Evolutionary conservation across 1,140 invertebrate genomes (phyloP).

Genomic region (Chelonus insularis): DNA sequence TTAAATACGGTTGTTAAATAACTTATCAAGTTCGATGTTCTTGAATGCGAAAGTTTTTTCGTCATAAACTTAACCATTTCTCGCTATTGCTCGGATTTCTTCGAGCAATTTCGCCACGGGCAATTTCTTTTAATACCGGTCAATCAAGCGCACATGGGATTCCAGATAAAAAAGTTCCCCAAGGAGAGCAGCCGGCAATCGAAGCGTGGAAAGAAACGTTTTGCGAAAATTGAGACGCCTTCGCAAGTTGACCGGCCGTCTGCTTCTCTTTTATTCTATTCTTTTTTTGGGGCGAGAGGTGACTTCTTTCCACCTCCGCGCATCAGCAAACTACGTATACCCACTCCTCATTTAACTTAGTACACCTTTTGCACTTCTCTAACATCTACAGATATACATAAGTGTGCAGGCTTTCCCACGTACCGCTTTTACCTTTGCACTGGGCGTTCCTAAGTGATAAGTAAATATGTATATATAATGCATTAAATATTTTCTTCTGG

Average conservation of each 20-base stretch:
- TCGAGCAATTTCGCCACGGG: background rate
- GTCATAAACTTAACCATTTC: background rate
- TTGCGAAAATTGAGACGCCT: conserved; percentile 34
- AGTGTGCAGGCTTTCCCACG: no score
- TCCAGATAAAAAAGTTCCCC: conserved; percentile 5
- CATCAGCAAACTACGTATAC: conserved; percentile 31
- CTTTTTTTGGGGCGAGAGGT: background rate
- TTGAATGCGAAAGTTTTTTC: background rate
- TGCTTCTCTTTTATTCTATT: conserved; percentile 10
- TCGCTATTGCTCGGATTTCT: conserved; percentile 6
- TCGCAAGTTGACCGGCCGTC: conserved; percentile 13
- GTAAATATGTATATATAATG: no score
- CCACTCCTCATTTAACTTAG: conserved; percentile 29
- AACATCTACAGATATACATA: background rate
- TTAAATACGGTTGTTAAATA: no score
- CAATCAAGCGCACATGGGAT: conserved; percentile 22
- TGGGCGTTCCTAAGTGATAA: no score
- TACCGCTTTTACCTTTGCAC: no score
- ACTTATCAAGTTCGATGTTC: background rate
- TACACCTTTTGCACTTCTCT: conserved; percentile 23
- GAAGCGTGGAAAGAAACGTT: conserved; percentile 5
- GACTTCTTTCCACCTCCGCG: conserved; percentile 18
- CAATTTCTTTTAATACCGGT: conserved; percentile 22
- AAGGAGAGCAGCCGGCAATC: conserved; percentile 9
- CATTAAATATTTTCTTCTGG: no score